Evolutionary conservation across 2,113 vertebrate genomes (phyloP), one percentile per base, ranked within the genome.

Genomic region (Seriola aureovittata): DNA sequence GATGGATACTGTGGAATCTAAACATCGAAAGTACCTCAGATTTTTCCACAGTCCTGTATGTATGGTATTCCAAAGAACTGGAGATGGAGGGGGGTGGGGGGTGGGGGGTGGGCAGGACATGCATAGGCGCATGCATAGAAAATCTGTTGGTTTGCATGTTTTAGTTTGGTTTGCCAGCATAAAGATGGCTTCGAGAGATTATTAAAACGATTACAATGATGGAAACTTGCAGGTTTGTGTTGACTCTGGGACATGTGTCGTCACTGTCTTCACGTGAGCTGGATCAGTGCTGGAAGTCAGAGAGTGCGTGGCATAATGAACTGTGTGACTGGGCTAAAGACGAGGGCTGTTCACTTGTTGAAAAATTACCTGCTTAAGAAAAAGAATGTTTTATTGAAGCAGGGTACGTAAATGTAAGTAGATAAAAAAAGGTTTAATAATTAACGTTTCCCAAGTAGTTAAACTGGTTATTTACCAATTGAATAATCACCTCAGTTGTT

Each of bases 151-250:
- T 23, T 42, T 3, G 75, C 73, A 82, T 67, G 38, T 76, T 90
- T 83, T 75, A 8, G 36, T 80, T 82, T 89, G 71, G 12, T 67
- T 75, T 48, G 78, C 78, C 87, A 76, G 81, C 92, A 86, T 78
- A 44, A 71, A 84, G 85, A 88, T 89, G 54, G 8, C 44, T 19
- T 2, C 8, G 23, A 58, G 68, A 92, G 89, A 92, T 92, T 77
- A 65, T 66, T 71, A 82, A 87, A 86, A 57, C 78, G 84, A 87
- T 78, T 85, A 88, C 21, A 1, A 14, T 32, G 81, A 74, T 48
- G 84, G 90, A 93, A 93, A 92, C 62, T 5, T 52, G 21, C 29
- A 63, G 55, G 44, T 71, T 74, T 67, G 34, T 82, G 87, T 71
- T 71, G 68, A 71, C 62, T 66, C 3, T 0, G 11, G 14, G 52